phyloP scores from a whole-genome alignment of 2,888 invertebrate species.

The Noctuana brunneofusca region DNA sequence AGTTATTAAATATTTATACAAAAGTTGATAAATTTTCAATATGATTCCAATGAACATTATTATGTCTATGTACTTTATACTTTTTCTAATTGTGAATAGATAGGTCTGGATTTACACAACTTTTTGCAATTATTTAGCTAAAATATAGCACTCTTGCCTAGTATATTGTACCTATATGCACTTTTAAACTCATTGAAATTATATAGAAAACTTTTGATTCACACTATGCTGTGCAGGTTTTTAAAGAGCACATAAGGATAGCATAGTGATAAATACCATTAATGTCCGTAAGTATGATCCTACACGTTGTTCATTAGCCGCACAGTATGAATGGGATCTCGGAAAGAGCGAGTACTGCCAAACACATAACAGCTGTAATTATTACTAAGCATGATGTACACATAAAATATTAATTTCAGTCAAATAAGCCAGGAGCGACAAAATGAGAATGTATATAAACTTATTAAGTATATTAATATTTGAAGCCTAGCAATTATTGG shows the following conservation, averaged over 20 bases:
- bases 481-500: slow-evolving; percentile 3
- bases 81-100: no score
- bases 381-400: background rate
- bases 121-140: no score
- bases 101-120: no score
- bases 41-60: slow-evolving; percentile 27
- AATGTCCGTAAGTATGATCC: slow-evolving; percentile 76
- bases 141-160: no score
- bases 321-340: slow-evolving; percentile 77
- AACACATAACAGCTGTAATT: slow-evolving; percentile 45
- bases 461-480: background rate
- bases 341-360: slow-evolving; percentile 75
- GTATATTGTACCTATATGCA: background rate
- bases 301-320: slow-evolving; percentile 76
- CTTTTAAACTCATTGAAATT: slow-evolving; percentile 31
- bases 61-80: background rate
- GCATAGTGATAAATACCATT: slow-evolving; percentile 72
- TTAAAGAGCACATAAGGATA: slow-evolving; percentile 23
- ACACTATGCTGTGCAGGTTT: slow-evolving; percentile 31
- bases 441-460: background rate
- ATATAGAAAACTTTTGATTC: slow-evolving; percentile 20
- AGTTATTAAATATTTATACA: slow-evolving; percentile 1
- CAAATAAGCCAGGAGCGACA: background rate
- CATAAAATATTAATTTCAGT: background rate
- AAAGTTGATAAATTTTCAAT: slow-evolving; percentile 17